A percentile compares a stretch with the other conserved stretches of the same genome.
These are phyloP conservation scores for Poeciliopsis presidionis DNA, from an alignment of 2,797 vertebrate genomes.

Conservation along the genomic window DNA sequence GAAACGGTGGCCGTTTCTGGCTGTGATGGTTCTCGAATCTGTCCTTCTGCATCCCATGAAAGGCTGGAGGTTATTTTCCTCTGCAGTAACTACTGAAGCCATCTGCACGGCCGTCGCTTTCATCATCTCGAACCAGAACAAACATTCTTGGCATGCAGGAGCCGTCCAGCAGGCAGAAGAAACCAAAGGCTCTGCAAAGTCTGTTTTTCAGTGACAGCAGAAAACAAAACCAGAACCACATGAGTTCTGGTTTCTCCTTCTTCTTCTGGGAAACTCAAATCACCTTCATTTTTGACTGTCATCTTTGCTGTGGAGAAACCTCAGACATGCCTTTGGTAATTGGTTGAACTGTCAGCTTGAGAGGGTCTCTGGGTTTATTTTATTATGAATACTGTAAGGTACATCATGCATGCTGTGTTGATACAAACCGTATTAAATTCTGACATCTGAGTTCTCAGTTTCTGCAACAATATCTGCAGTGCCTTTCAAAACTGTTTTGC, in stretches of 20 bases:
- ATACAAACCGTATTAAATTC: not conserved
- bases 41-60: not conserved
- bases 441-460: not conserved
- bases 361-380: not conserved
- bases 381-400: not conserved
- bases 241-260: conserved; percentile 20
- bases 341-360: not conserved
- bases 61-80: not conserved
- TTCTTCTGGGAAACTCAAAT: conserved; percentile 41
- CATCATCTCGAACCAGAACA: conserved; percentile 16
- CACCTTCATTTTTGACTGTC: conserved; percentile 46
- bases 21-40: not conserved
- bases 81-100: not conserved
- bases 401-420: not conserved
- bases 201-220: conserved; percentile 34
- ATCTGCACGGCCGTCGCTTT: conserved; percentile 19
- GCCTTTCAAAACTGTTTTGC: not conserved
- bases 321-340: conserved; percentile 10
- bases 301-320: not conserved
- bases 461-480: not conserved
- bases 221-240: conserved; percentile 66
- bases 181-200: not conserved
- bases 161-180: conserved; percentile 15
- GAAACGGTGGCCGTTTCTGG: not conserved
- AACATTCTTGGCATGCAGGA: conserved; percentile 7